These are phyloP conservation scores for Drosophila mulleri DNA, from an alignment of 2,888 invertebrate genomes.

Conservation along the genomic window DNA sequence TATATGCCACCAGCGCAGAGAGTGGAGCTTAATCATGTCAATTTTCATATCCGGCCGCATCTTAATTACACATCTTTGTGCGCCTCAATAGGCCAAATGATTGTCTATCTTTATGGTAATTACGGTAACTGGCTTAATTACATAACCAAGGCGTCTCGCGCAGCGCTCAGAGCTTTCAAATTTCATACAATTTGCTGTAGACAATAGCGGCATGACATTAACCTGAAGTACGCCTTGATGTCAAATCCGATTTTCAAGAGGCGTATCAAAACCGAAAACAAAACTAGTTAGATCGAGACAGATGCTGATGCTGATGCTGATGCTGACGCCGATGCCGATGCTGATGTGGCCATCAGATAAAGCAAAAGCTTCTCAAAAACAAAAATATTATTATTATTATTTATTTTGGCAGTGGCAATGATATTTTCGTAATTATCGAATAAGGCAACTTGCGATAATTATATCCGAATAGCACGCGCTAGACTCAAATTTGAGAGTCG, in stretches of 20 bases:
- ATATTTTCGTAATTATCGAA: constrained; percentile 3
- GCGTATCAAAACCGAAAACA: constrained; percentile 14
- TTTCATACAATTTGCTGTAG: constrained; percentile 46
- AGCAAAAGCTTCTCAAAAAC: neutral
- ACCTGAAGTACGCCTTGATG: constrained; percentile 63
- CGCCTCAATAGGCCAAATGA: constrained; percentile 58
- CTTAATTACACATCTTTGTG: constrained; percentile 56
- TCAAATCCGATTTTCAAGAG: constrained; percentile 61
- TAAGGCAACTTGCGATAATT: neutral
- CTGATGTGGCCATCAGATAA: constrained; percentile 13
- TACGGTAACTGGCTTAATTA: constrained; percentile 72
- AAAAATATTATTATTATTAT: constrained; percentile 3
- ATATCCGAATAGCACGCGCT: neutral
- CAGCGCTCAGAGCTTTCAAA: constrained; percentile 30
- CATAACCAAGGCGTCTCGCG: constrained; percentile 46
- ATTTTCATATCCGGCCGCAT: constrained; percentile 67
- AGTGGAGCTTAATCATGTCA: constrained; percentile 50
- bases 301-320: constrained; percentile 8
- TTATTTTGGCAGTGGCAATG: constrained; percentile 26
- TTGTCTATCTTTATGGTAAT: constrained; percentile 69
- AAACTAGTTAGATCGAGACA: constrained; percentile 25
- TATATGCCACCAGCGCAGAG: constrained; percentile 47
- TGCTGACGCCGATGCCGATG: neutral
- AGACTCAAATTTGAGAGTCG: neutral
- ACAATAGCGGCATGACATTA: constrained; percentile 54